Evolutionary conservation across 2,113 vertebrate species (phyloP), one percentile per base, ranked within the genome.

Genomic region (Hippotragus niger): DNA sequence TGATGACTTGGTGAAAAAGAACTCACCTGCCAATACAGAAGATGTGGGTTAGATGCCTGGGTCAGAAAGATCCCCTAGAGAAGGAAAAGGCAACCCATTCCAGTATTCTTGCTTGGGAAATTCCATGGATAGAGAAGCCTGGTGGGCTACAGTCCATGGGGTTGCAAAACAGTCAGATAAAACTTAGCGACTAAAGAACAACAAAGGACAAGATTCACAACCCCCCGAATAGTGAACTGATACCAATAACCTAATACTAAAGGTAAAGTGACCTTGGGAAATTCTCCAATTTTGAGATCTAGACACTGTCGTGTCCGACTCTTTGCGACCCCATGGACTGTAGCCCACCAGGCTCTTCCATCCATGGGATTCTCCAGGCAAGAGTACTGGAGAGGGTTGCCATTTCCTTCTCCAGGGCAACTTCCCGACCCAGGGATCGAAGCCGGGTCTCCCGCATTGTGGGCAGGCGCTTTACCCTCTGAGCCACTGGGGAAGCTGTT

Each of bases 161-260:
- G 17, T 71, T 2, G 0, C n/a, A 2, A 71, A 5, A 36, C 17
- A 71, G 9, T 71, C 9, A 36, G 17, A 71, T 17, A 36, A 16
- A n/a, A n/a, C 17, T 71, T 71, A 36, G 8, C 0, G 16, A 71
- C 64, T 36, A 36, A 71, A 71, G 33, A 67, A 67, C 15, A 64
- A 33, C 64, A 71, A 71, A 64, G 62, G 62, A n/a, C 7, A 64
- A n/a, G 17, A 64, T 16, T 64, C 31, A 64, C 31, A 64, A n/a
- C 31, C 31, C 31, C 31, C 15, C 31, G n/a, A 64, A 64, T 7
- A 67, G 3, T 58, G 27, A 78, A 27, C 29, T 80, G n/a, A 80
- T 86, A 64, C 17, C 7, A 53, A 43, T 62, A 62, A 62, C 4
- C 67, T 60, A 16, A 64, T 45, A 50, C 17, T n/a, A 50, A 91